A percentile compares a stretch with the other conserved stretches of the same genome.
phyloP scores from a whole-genome alignment of 35 echinoderm and acorn worm species.

The Hemicentrotus pulcherrimus region DNA sequence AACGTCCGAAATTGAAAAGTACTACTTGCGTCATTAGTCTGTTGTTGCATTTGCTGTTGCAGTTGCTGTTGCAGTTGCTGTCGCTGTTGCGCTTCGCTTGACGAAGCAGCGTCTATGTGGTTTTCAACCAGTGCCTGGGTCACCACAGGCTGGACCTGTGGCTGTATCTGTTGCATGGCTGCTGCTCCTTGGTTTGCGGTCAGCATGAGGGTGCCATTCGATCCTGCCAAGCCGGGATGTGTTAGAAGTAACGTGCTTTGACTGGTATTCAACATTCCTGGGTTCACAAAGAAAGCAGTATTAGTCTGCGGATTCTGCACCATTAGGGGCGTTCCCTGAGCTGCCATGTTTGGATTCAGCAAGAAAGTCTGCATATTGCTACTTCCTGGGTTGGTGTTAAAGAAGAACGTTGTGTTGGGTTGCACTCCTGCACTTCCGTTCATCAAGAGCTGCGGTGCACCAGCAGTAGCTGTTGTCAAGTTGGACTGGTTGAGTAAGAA shows the following conservation, averaged over 20 bases:
- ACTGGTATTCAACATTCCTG: background rate
- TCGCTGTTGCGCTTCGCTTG: background rate
- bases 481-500: conserved; percentile 34
- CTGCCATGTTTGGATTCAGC: conserved; percentile 27
- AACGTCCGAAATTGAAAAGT: background rate
- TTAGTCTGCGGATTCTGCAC: conserved; percentile 28
- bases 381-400: background rate
- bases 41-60: background rate
- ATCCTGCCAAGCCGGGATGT: conserved; percentile 25
- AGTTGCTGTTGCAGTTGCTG: too few species aligned
- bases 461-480: conserved; percentile 30
- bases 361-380: conserved; percentile 44
- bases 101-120: background rate
- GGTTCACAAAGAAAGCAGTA: conserved; percentile 38
- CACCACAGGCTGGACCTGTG: background rate
- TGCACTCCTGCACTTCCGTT: conserved; percentile 4
- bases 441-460: conserved; percentile 25
- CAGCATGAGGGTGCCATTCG: background rate
- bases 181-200: conserved; percentile 30
- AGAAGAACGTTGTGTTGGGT: conserved; percentile 44
- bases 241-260: conserved; percentile 16
- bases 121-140: background rate
- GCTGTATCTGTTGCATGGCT: background rate
- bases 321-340: conserved; percentile 1
- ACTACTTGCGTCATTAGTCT: background rate